Evolutionary conservation across 1,140 invertebrate species (phyloP).

Genomic region (Pseudomyrmex sp.): DNA sequence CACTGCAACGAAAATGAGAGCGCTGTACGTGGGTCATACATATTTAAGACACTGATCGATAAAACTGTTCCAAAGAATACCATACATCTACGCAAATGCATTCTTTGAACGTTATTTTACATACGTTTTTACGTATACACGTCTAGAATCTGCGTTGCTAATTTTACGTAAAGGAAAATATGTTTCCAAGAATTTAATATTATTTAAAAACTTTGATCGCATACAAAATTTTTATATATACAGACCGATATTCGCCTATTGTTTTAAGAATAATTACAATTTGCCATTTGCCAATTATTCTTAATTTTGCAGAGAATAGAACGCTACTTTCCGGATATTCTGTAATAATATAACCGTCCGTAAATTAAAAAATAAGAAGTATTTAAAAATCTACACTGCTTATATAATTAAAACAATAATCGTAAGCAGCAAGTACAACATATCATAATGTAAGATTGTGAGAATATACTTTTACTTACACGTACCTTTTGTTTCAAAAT

Average conservation of each 20-base stretch:
- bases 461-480: background rate
- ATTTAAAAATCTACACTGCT: background rate
- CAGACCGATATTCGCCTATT: background rate
- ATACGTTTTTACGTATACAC: background rate
- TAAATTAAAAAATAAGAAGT: slow-evolving; percentile 47
- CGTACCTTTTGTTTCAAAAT: background rate
- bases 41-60: slow-evolving; percentile 62
- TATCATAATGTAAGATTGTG: slow-evolving; percentile 29
- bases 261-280: background rate
- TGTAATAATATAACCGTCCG: slow-evolving; percentile 62
- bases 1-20: slow-evolving; percentile 19
- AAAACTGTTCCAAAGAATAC: slow-evolving; percentile 63
- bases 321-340: slow-evolving; percentile 6
- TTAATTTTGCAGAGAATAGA: slow-evolving; percentile 5
- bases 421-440: slow-evolving; percentile 20
- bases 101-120: background rate
- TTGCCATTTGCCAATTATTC: slow-evolving; percentile 42
- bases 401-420: slow-evolving; percentile 1
- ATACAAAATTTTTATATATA: slow-evolving; percentile 20
- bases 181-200: background rate
- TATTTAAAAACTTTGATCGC: slow-evolving; percentile 7
- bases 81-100: slow-evolving; percentile 22
- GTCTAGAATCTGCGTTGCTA: background rate
- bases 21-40: slow-evolving; percentile 33
- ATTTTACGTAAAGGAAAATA: background rate